Conservation (phyloP, 1,140 invertebrate species). For the Diuraphis noxia region DNA sequence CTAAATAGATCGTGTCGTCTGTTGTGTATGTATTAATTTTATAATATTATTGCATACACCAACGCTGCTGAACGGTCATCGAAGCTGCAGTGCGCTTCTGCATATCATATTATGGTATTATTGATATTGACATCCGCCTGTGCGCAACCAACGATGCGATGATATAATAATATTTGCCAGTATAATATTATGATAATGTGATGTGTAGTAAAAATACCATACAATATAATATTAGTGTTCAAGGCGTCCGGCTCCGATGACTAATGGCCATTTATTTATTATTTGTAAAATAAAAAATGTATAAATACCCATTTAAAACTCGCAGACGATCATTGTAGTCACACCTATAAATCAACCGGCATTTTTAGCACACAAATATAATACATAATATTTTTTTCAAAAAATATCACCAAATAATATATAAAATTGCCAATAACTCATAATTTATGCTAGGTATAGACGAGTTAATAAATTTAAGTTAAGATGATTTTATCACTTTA, state of each 20-base stretch:
- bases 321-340: not conserved
- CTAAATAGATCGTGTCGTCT: not conserved
- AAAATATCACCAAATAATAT: not conserved
- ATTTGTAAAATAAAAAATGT: not conserved
- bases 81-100: no score
- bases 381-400: not conserved
- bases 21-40: not conserved
- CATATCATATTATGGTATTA: not conserved
- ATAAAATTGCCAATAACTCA: not conserved
- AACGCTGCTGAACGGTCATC: no score
- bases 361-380: not conserved
- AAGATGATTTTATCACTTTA: not conserved
- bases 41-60: not conserved
- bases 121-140: not conserved
- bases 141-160: not conserved
- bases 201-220: not conserved
- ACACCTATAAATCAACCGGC: not conserved
- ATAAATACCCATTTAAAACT: not conserved
- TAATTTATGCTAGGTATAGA: not conserved
- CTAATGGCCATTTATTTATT: not conserved
- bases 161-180: not conserved
- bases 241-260: not conserved
- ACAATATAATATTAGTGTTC: not conserved
- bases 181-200: not conserved
- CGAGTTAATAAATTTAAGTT: not conserved